A percentile compares a stretch with the other conserved stretches of the same genome.
phyloP scores from a whole-genome alignment of 2,888 invertebrate species.

The Pogonocherus hispidulus region DNA sequence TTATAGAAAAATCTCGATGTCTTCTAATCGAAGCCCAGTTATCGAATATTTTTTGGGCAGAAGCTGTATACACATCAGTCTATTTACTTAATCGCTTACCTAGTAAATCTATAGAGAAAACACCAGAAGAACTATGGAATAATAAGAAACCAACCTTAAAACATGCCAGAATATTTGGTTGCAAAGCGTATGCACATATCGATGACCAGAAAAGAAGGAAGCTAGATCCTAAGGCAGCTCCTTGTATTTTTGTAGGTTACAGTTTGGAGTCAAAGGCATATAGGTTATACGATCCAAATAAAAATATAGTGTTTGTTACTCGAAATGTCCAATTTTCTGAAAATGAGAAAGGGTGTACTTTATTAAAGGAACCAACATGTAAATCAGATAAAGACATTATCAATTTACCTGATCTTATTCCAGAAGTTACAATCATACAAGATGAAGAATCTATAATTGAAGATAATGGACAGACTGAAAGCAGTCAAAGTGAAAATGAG shows the following conservation, averaged over 20 bases:
- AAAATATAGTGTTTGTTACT: too few relatives aligned
- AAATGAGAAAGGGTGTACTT: not conserved
- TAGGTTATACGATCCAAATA: too few relatives aligned
- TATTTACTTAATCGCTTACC: conserved; percentile 9
- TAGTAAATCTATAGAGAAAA: too few relatives aligned
- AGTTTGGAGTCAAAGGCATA: too few relatives aligned
- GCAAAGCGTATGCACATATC: conserved; percentile 19
- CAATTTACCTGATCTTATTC: not conserved
- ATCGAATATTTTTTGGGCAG: conserved; percentile 7
- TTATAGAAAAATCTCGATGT: too few relatives aligned
- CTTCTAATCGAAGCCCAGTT: conserved; percentile 1
- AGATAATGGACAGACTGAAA: not conserved
- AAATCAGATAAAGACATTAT: too few relatives aligned
- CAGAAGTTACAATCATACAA: too few relatives aligned
- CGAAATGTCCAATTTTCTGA: not conserved
- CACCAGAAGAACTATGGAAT: too few relatives aligned
- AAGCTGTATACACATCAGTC: not conserved
- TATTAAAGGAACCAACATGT: too few relatives aligned
- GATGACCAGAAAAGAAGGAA: not conserved
- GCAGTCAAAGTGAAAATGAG: not conserved
- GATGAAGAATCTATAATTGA: too few relatives aligned
- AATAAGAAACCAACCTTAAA: conserved; percentile 5
- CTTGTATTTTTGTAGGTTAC: too few relatives aligned
- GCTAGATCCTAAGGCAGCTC: not conserved
- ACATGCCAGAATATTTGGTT: conserved; percentile 8